Conservation (phyloP, 2,797 vertebrate species). For the Tenualosa thibaudeaui region DNA sequence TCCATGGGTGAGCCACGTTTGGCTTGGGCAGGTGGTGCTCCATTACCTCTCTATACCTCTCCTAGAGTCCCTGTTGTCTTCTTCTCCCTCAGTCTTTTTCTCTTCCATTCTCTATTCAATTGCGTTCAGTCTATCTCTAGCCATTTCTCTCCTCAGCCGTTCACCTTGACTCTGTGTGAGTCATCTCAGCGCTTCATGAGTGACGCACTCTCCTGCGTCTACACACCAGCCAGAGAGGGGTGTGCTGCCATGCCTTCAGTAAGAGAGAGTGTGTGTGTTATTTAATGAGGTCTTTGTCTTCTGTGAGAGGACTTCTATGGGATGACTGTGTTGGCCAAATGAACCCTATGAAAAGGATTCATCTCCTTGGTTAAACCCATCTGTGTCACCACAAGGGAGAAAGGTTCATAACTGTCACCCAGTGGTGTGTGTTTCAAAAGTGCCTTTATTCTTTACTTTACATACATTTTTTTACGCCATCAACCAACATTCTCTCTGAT, state of each 20-base stretch:
- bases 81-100: background rate
- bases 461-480: background rate
- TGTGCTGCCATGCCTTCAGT: background rate
- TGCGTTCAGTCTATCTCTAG: background rate
- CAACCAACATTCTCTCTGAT: background rate
- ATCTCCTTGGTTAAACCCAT: background rate
- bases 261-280: background rate
- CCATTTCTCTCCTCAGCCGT: background rate
- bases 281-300: background rate
- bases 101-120: background rate
- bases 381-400: background rate
- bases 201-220: slow-evolving; percentile 10
- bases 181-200: background rate
- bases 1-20: background rate
- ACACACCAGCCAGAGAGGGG: background rate
- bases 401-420: background rate
- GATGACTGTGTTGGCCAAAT: background rate
- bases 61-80: background rate
- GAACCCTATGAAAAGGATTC: background rate
- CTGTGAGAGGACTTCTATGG: background rate
- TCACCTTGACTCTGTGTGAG: slow-evolving; percentile 17
- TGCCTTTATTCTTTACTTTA: background rate
- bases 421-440: background rate
- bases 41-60: too few species aligned
- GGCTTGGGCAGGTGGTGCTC: background rate